Base-by-base conservation (phyloP, 2,113 vertebrate genomes). In the Pterocles orientalis region DNA sequence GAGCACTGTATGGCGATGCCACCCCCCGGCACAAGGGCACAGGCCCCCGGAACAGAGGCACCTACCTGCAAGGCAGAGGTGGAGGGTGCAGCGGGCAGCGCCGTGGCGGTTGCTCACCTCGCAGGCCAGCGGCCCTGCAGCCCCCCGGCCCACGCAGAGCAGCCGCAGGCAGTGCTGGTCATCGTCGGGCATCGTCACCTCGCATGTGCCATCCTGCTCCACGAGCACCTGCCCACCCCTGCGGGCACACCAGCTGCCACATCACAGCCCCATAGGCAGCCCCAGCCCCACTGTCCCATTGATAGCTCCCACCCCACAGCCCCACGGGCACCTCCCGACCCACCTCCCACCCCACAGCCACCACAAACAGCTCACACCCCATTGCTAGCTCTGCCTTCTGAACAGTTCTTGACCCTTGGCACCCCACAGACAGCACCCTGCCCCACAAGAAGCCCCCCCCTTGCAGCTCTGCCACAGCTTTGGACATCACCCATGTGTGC, bases 151-250 rank as follows among this genome's bases (percentile, higher is more conserved):
- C 90, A 99, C 98, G 11, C 88, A 96, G 90, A 98, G 97, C 86
- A 99, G 97, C 89, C 91, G 98, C 89, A 99, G 98, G 9, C 98
- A 98, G 97, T 99, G 99, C 95, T 99, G 99, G 96, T 99, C 98
- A 0, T 99, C 99, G 3, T 99, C 99, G 0, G 98, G 99, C 98
- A 99, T 99, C 50, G 82, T 98, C 98, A 99, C 97, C 97, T 99
- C 99, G 1, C 98, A 99, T 3, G 96, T 54, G 41, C 98, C 98
- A 1, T 98, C 97, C 71, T 97, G 97, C 11, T 97, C 98, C 47
- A 95, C 95, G 56, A 99, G 97, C 29, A 98, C 97, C 54, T 95
- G 96, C 54, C 98, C 98, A 5, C 95, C 98, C 97, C 99, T 99
- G 97, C 10, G 45, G 77, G 72, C 45, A 93, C 64, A 94, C 33